Evolutionary conservation across 2,888 invertebrate genomes (phyloP).

Genomic region (Nemapogon koenigi): DNA sequence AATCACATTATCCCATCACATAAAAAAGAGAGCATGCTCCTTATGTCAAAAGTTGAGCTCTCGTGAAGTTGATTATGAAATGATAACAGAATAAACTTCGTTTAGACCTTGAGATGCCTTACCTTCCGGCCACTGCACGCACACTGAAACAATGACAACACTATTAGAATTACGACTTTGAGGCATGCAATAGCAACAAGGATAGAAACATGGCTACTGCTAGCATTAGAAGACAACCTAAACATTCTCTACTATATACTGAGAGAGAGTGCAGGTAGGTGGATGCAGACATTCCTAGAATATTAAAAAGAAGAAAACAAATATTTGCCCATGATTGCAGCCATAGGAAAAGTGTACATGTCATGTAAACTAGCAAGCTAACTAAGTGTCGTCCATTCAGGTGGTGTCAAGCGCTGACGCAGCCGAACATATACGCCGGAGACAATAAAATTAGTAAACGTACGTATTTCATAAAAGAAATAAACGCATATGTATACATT

Average conservation of each 20-base stretch:
- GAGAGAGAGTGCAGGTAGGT: slow-evolving; percentile 42
- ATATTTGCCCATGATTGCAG: slow-evolving; percentile 1
- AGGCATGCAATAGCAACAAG: background rate
- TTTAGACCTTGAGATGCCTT: slow-evolving; percentile 61
- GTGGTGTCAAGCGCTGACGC: slow-evolving; percentile 23
- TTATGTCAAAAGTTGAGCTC: slow-evolving; percentile 22
- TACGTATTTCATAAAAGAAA: too few relatives aligned
- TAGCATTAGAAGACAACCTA: slow-evolving; percentile 43
- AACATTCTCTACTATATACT: slow-evolving; percentile 52
- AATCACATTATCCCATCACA: slow-evolving; percentile 52
- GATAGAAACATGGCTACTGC: slow-evolving; percentile 15
- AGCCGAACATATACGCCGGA: slow-evolving; percentile 39
- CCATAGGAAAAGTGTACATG: slow-evolving; percentile 3
- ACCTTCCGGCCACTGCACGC: slow-evolving; percentile 93
- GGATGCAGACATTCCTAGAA: slow-evolving; percentile 49
- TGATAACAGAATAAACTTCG: slow-evolving; percentile 38
- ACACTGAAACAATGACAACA: slow-evolving; percentile 77
- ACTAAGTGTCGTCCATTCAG: slow-evolving; percentile 37
- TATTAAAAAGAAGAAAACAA: slow-evolving; percentile 24
- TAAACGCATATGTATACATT: background rate
- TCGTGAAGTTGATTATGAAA: slow-evolving; percentile 2
- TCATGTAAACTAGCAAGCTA: slow-evolving; percentile 36
- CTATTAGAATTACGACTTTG: too few relatives aligned
- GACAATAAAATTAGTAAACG: too few relatives aligned
- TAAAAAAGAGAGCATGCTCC: slow-evolving; percentile 51